Evolutionary conservation across 2,888 invertebrate genomes (phyloP), one percentile per base, ranked within the genome.

Genomic region (Portevinia maculata): DNA sequence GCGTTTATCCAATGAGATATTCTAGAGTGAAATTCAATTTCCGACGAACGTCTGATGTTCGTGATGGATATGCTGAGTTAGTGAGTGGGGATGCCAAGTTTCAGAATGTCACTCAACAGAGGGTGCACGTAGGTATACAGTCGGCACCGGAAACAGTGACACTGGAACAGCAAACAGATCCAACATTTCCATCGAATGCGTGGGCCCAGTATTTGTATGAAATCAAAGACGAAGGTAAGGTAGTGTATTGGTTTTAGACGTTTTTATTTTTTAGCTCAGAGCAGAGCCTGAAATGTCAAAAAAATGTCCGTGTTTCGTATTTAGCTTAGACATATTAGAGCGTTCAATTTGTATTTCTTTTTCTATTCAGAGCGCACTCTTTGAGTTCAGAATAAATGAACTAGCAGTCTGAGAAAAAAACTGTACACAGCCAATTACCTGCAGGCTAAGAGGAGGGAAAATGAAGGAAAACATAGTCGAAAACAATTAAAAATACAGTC

Each of bases 11-110:
- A 0, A 89, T 92, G 32, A 86, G 86, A 15, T 84, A 87, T 69
- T 91, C 91, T 1, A 88, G 91, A 55, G 91, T 92, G 0, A 89
- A 91, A 24, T 93, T 95, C 85, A 86, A 88, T 30, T 89, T 93
- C 17, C 92, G 95, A 79, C 91, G 91, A 69, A 91, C 92, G 0
- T 91, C 92, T 52, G 92, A 93, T 50, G 92, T 92, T 13, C 91
- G 94, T 59, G 95, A 96, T 88, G 95, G 95, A 9, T 95, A 93
- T 85, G 92, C 94, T 71, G 95, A 95, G 86, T 88, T 96, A 24
- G 89, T 92, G 57, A 92, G 94, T 7, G 92, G 91, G 39, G 93
- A 93, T 32, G 86, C 85, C 30, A 92, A 91, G 15, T 93, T 92
- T 78, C 91, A 92, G 37, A 93, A 92, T 87, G 90, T 95, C 5